Evolutionary conservation across 2,113 vertebrate species (phyloP), one percentile per base, ranked within the genome.

Genomic region (Empidonax traillii): DNA sequence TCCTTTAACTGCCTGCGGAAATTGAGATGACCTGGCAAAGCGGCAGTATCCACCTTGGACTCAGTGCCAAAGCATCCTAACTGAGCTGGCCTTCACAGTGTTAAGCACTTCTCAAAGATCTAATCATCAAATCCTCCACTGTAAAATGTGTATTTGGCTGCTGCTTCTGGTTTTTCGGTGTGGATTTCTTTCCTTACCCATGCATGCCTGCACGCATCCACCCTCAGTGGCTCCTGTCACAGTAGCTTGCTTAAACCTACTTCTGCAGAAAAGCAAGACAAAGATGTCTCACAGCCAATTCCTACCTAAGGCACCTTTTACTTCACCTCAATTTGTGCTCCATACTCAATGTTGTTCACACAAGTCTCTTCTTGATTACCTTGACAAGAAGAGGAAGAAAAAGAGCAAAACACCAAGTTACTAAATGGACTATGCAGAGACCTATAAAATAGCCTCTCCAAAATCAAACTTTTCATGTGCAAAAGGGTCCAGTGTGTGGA

Each of bases 71-170:
- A 79, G 62, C 75, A 52, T 55, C 56, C 30, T 51, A 19, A 46
- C 53, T 0, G 0, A 75, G 61, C 41, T 62, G 43, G 22, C 73
- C 37, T 33, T 80, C 37, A 31, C 37, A 53, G 20, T 1, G 1
- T 1, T n/a, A 49, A 72, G 62, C 62, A 53, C 30, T 28, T 15
- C 49, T 65, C 22, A 9, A 59, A 81, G 28, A 62, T 15, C 20
- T 22, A 37, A 28, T 12, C 31, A 63, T 49, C 33, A 68, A 63
- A 74, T 30, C 39, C 35, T 82, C 55, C 47, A 25, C 39, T 44
- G 35, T 31, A 44, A 67, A 86, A 56, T 12, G 12, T 20, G 20
- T 17, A 9, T 39, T 67, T 67, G 74, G 41, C 41, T 52, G 37
- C 44, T 85, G 68, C 37, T n/a, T 79, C 25, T 58, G 52, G 0